These are phyloP conservation scores for Oryzias javanicus DNA, from an alignment of 2,113 vertebrate genomes.

Conservation along the genomic window DNA sequence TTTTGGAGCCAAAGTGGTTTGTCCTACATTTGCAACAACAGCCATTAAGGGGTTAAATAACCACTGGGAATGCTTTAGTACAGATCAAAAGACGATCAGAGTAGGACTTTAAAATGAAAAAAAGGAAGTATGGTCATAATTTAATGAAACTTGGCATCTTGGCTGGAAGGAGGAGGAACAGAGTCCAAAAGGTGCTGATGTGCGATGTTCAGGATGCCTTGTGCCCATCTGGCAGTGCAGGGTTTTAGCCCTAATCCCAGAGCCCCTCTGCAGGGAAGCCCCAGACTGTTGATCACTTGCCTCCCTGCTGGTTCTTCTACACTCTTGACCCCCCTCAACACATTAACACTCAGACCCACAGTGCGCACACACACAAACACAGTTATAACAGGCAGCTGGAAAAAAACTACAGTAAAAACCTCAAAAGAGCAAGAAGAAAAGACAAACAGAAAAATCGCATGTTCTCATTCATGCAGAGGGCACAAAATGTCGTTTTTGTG, in stretches of 20 bases:
- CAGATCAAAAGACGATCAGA: no score
- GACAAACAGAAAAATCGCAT: constrained; percentile 13
- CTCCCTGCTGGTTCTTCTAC: constrained; percentile 67
- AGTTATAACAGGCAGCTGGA: constrained; percentile 10
- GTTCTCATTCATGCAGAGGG: constrained; percentile 41
- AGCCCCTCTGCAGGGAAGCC: constrained; percentile 90
- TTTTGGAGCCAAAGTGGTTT: no score
- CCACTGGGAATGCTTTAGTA: no score
- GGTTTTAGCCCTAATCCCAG: constrained; percentile 96
- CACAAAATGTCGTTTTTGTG: constrained; percentile 44
- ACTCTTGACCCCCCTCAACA: constrained; percentile 80
- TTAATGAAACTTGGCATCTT: no score
- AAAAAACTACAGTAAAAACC: constrained; percentile 35
- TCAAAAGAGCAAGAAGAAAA: constrained; percentile 31
- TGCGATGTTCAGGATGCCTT: constrained; percentile 79
- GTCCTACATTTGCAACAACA: no score
- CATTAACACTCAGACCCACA: constrained; percentile 49
- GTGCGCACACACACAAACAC: constrained; percentile 44
- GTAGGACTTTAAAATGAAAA: no score
- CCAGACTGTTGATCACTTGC: constrained; percentile 89
- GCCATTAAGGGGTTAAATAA: no score
- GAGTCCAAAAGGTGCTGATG: constrained; percentile 40
- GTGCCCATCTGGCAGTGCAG: constrained; percentile 93
- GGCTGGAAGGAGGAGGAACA: no score
- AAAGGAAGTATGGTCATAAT: no score